phyloP scores from a whole-genome alignment of 2,113 vertebrate genomes.

The Carollia perspicillata region DNA sequence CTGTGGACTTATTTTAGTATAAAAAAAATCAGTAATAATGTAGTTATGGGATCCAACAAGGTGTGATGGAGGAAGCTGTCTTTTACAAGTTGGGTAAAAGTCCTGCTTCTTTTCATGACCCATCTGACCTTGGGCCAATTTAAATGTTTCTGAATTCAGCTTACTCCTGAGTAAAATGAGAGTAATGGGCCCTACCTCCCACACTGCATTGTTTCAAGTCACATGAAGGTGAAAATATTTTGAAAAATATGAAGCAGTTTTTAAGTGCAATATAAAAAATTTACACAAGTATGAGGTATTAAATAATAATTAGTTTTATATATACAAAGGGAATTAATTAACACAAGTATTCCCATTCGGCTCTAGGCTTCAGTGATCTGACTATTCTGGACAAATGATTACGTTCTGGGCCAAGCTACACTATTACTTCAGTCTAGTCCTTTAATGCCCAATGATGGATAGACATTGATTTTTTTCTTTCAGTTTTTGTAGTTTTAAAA shows the following conservation, averaged over 20 bases:
- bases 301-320: conserved; percentile 20
- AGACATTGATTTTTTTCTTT: background rate
- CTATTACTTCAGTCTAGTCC: background rate
- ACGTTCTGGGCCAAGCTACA: background rate
- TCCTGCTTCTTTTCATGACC: background rate
- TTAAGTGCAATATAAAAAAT: background rate
- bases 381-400: background rate
- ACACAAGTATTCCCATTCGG: background rate
- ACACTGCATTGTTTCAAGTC: background rate
- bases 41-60: conserved; percentile 22
- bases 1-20: conserved; percentile 52
- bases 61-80: background rate
- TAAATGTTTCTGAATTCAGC: conserved; percentile 14
- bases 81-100: background rate
- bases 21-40: conserved; percentile 35
- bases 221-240: background rate
- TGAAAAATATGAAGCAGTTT: conserved; percentile 15
- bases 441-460: background rate
- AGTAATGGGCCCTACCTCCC: background rate
- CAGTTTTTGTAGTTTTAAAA: conserved; percentile 2
- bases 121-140: background rate
- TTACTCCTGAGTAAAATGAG: background rate
- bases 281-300: background rate
- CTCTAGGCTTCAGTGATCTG: background rate
- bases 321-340: conserved; percentile 1